Base-by-base conservation (phyloP, 2,888 invertebrate species). In the Plemyria rubiginata region DNA sequence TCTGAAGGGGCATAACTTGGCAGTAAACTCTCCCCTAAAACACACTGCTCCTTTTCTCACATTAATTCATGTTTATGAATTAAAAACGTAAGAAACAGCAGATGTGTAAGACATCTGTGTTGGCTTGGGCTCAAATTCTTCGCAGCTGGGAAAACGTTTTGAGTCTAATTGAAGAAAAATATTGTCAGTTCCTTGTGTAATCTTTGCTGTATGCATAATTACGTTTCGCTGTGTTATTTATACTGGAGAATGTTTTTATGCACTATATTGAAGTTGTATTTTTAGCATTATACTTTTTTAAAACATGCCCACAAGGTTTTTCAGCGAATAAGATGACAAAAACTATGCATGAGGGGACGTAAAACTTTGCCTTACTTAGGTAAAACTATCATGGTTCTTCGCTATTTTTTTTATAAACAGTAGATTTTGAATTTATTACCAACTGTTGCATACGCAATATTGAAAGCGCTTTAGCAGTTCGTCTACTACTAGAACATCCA, bases 61-160 rank as follows among this genome's bases (percentile, higher is more conserved):
- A 65, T 62, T 73, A 56, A 67, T 67, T 65, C 60, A 66, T 38
- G 40, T 64, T 59, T 64, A 53, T 65, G 51, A 64, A 64, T 66
- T 65, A 62, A 66, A 70, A 68, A 63, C 57, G 53, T 38, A 58
- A 51, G 65, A 68, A 60, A 66, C 48, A 65, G 62, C 67, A 70
- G 69, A 71, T 66, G 72, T 73, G 70, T 70, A 67, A 66, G 67
- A 65, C 79, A 78, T 75, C 73, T 69, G 66, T 66, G 75, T 73
- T 79, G 79, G 78, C 79, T 74, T 61, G 66, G 54, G 60, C 65
- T 73, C 77, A 75, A 75, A 54, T 59, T 54, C 49, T 65, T 61
- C 60, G 38, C 61, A 72, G 64, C 59, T 65, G 64, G 60, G 43
- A 57, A 64, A 65, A 58, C 68, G 49, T 68, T 78, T 66, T 65